Evolutionary conservation across 2,113 vertebrate genomes (phyloP), one percentile per base, ranked within the genome.

Genomic region (Ptyas mucosa): DNA sequence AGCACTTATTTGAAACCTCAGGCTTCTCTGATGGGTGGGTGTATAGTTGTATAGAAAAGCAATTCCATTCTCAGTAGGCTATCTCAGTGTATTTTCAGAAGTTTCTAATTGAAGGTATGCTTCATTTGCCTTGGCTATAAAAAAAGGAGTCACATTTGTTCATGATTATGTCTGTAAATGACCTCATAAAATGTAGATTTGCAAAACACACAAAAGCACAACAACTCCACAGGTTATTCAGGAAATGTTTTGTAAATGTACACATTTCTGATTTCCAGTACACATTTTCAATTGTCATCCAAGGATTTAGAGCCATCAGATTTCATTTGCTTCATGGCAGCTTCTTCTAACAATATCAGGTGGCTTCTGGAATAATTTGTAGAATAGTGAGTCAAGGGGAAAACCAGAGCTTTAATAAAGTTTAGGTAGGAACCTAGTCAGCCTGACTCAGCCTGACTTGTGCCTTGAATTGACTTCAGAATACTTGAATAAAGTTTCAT

Each of bases 71-170:
- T 97, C 98, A 98, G 98, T 98, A 95, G 98, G 98, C 93, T 96
- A 97, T 95, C 98, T 95, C 94, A 97, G 96, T 95, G 95, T 97
- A 97, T 98, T 97, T 97, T 98, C 97, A 96, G 96, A 97, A 97
- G 96, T 96, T 98, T 97, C 97, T 98, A 98, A 98, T 97, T 98
- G 98, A 98, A 98, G 97, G 95, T 94, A 97, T 96, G 98, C 97
- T 98, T 98, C 98, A 98, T 98, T 98, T 98, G 95, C 96, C 91
- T 95, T 94, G 94, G 90, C 96, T 97, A 96, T 98, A 97, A 97
- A 97, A 46, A 46, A 96, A 94, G 96, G 34, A 95, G 88, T 64
- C 94, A 95, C 97, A 97, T 97, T 97, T 97, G 94, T 93, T 97
- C 97, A 95, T 96, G 95, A 97, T 97, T 97, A 97, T 97, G 94